Evolutionary conservation across 1,140 invertebrate genomes (phyloP), one percentile per base, ranked within the genome.

Genomic region (Solen grandis): DNA sequence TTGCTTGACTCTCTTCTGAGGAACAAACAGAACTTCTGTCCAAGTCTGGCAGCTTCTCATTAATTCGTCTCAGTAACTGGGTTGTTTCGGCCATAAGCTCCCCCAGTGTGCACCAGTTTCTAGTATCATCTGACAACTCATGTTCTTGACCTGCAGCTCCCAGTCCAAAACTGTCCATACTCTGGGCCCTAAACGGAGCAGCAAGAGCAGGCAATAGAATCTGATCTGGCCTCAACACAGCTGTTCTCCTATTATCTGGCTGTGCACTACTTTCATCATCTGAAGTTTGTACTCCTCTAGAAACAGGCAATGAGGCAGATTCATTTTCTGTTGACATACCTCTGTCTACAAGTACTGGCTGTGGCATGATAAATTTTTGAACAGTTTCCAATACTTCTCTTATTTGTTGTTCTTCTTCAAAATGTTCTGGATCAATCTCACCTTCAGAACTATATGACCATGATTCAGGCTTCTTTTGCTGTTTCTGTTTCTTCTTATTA

Each of bases 81-180:
- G 78, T 87, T 36, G 82, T 87, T 68, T 88, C 87, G 19, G 84
- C 27, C 68, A 88, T 84, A 4, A 88, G 78, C 29, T 84, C 79
- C 3, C 84, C 84, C 29, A 88, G 60, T 22, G 81, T 82, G 16
- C 84, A 81, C 86, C 86, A 87, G 65, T 83, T 86, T 69, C 81
- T 63, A 36, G 84, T 69, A 35, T 54, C 81, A 36, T 84, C 79
- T 57, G 86, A 83, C 16, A 84, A 76, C 36, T 74, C 70, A 19
- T 75, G 52, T 5, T 60, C 65, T 60, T 74, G 72, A 38, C 33
- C 72, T 54, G n/a, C 55, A 41, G 41, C 27, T n/a, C 38, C 73
- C 14, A 86, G 29, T 8, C 68, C 75, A 68, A 35, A 68, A 60
- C 70, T 82, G 0, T 59, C 76, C 54, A 77, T 74, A 50, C 79